Evolutionary conservation across 2,888 invertebrate genomes (phyloP).

Genomic region (Strigamia crassipes): DNA sequence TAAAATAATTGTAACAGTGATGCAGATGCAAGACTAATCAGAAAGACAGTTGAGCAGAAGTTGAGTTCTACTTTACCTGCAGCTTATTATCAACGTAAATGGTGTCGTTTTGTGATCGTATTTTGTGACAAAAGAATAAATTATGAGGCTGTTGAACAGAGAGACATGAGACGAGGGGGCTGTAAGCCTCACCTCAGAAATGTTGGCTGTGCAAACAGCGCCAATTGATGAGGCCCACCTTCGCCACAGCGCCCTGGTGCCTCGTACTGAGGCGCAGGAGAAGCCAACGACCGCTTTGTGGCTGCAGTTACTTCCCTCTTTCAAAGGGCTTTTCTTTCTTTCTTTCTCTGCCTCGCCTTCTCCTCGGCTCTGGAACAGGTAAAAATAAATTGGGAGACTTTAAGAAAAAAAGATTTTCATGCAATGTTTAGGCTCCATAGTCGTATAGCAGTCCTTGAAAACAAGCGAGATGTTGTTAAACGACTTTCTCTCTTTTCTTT

Average conservation of each 20-base stretch:
- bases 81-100: not conserved
- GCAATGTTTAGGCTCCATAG: not conserved
- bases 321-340: not conserved
- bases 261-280: constrained; percentile 22
- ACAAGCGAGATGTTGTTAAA: not conserved
- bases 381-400: not conserved
- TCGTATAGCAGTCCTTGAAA: not conserved
- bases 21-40: not conserved
- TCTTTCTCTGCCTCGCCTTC: not conserved
- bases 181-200: not conserved
- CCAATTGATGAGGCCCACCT: not conserved
- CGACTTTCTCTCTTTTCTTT: no score
- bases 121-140: not conserved
- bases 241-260: constrained; percentile 43
- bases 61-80: not conserved
- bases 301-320: not conserved
- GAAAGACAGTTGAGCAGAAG: not conserved
- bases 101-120: not conserved
- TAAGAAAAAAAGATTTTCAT: not conserved
- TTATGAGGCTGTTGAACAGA: not conserved
- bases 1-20: no score
- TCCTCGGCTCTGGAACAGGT: not conserved
- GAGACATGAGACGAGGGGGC: not conserved
- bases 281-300: constrained; percentile 36
- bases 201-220: not conserved